These are phyloP conservation scores for Galerucella nymphaeae DNA, from an alignment of 2,888 invertebrate species.

Conservation along the genomic window DNA sequence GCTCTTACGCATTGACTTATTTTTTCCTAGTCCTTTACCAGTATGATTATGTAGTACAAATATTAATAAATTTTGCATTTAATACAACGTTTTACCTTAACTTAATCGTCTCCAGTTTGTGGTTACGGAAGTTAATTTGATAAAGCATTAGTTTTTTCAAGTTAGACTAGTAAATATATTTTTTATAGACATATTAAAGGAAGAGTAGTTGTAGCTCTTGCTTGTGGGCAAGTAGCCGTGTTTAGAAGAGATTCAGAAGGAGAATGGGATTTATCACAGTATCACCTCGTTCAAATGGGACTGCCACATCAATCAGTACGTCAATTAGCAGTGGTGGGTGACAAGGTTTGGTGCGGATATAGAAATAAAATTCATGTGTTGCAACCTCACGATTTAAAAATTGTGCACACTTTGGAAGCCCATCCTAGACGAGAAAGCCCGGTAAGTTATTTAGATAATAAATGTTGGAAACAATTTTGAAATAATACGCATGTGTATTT, in stretches of 20 bases:
- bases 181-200: constrained; percentile 85
- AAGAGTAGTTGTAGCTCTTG: constrained; percentile 93
- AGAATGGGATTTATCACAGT: constrained; percentile 94
- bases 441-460: constrained; percentile 54
- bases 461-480: background rate
- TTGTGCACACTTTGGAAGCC: constrained; percentile 88
- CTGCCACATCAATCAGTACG: constrained; percentile 88
- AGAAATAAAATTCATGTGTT: constrained; percentile 96
- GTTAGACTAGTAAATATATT: background rate
- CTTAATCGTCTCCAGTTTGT: too few species aligned
- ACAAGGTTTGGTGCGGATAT: constrained; percentile 97
- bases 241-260: constrained; percentile 87
- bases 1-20: too few species aligned
- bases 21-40: too few species aligned
- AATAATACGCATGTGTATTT: too few species aligned
- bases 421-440: constrained; percentile 98
- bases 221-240: constrained; percentile 92
- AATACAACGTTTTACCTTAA: too few species aligned
- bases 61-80: too few species aligned
- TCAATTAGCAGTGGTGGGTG: constrained; percentile 91
- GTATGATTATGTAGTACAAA: too few species aligned
- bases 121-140: too few species aligned
- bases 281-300: constrained; percentile 91
- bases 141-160: too few species aligned
- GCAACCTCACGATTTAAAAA: constrained; percentile 83